Conservation (phyloP, 2,797 vertebrate species). For the Miichthys miiuy region DNA sequence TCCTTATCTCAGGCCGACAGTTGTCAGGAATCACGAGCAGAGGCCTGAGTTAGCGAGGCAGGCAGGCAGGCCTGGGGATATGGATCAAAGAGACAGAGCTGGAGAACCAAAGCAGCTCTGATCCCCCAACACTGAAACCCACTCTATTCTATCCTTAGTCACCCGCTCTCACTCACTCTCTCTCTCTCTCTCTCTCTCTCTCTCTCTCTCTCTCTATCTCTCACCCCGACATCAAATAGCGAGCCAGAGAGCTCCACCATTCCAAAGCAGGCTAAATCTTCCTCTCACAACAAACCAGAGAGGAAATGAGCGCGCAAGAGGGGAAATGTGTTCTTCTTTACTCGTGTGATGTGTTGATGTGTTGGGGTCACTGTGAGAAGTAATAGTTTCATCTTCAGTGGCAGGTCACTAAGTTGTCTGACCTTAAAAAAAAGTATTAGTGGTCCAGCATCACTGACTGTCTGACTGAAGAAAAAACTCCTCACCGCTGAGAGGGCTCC, state of each 20-base stretch:
- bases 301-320: slow-evolving; percentile 50
- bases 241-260: slow-evolving; percentile 76
- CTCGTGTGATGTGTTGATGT: slow-evolving; percentile 53
- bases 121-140: slow-evolving; percentile 89
- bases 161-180: slow-evolving; percentile 44
- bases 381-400: slow-evolving; percentile 60
- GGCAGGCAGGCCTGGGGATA: slow-evolving; percentile 98
- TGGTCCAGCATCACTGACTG: slow-evolving; percentile 44
- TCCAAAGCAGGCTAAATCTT: slow-evolving; percentile 82
- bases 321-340: slow-evolving; percentile 43
- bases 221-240: slow-evolving; percentile 86
- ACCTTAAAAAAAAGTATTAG: slow-evolving; percentile 67
- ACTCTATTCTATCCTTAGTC: slow-evolving; percentile 85
- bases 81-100: slow-evolving; percentile 96
- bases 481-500: slow-evolving; percentile 28
- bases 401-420: slow-evolving; percentile 67
- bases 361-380: slow-evolving; percentile 56
- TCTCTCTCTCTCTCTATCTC: slow-evolving; percentile 34
- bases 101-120: slow-evolving; percentile 92
- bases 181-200: slow-evolving; percentile 31
- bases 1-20: slow-evolving; percentile 98
- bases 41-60: slow-evolving; percentile 89
- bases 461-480: slow-evolving; percentile 26
- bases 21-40: slow-evolving; percentile 98
- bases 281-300: slow-evolving; percentile 66